Evolutionary conservation across 2,113 vertebrate species (phyloP).

Genomic region (Colius striatus): DNA sequence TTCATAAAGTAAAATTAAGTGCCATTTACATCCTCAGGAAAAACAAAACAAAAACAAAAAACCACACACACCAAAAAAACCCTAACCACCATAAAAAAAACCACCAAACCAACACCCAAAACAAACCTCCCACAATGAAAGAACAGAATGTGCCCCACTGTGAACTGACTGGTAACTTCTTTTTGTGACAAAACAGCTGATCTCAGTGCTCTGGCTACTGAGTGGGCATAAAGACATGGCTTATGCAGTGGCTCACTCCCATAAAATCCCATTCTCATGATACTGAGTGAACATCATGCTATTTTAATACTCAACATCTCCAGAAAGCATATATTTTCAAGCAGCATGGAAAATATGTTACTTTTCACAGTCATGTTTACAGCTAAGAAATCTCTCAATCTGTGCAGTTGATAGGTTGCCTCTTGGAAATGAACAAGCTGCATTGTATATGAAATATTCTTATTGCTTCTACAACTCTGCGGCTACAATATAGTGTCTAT

Average conservation of each 20-base stretch:
- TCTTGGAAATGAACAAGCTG: not conserved
- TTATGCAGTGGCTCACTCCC: not conserved
- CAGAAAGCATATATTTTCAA: not conserved
- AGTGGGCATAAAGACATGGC: not conserved
- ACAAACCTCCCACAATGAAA: not conserved
- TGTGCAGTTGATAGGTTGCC: not conserved
- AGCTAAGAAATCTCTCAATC: not conserved
- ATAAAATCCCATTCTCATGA: not conserved
- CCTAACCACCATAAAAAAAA: too few relatives aligned
- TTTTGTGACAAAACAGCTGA: not conserved
- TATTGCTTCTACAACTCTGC: not conserved
- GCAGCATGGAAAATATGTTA: not conserved
- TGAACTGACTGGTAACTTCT: not conserved
- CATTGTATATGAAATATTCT: not conserved
- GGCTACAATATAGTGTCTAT: accelerated
- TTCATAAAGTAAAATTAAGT: not conserved
- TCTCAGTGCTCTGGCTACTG: not conserved
- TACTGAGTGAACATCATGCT: not conserved
- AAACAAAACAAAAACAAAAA: not conserved
- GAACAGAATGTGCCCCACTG: not conserved
- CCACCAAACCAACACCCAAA: not conserved
- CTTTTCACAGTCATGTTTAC: not conserved
- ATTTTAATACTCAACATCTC: not conserved
- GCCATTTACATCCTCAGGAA: not conserved
- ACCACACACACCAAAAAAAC: too few relatives aligned